These are phyloP conservation scores for Phalacrocorax aristotelis DNA, from an alignment of 2,113 vertebrate genomes.

Conservation along the genomic window DNA sequence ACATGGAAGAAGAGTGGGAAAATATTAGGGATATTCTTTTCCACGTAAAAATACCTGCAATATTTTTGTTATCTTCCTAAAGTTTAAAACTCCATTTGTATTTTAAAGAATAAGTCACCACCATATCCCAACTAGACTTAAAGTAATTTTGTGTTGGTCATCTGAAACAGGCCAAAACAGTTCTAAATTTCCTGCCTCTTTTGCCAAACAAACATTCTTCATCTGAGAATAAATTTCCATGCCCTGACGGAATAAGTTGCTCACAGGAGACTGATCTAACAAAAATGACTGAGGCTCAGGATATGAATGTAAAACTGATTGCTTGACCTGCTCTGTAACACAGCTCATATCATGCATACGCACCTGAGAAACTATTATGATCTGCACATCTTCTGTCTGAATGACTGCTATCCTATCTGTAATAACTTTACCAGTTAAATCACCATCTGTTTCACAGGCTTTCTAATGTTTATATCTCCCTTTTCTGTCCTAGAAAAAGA, in stretches of 20 bases:
- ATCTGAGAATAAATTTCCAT: slow-evolving; percentile 56
- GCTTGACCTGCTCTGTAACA: slow-evolving; percentile 37
- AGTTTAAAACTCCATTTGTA: not conserved
- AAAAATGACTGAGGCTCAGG: slow-evolving; percentile 36
- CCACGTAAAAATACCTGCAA: not conserved
- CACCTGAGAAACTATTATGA: slow-evolving; percentile 55
- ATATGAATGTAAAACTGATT: slow-evolving; percentile 50
- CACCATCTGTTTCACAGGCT: slow-evolving; percentile 46
- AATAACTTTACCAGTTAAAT: slow-evolving; percentile 60
- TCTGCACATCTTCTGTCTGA: slow-evolving; percentile 41
- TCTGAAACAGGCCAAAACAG: slow-evolving; percentile 33
- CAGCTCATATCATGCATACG: slow-evolving; percentile 19
- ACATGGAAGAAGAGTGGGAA: not conserved
- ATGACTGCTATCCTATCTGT: slow-evolving; percentile 6
- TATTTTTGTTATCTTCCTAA: not conserved
- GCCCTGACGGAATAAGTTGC: slow-evolving; percentile 27
- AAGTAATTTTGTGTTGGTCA: not conserved
- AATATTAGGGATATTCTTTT: not conserved
- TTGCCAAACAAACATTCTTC: not conserved
- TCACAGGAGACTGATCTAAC: slow-evolving; percentile 50
- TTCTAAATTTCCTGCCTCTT: slow-evolving; percentile 34
- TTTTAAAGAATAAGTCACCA: slow-evolving; percentile 5
- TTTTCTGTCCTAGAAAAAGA: slow-evolving; percentile 17
- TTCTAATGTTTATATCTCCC: slow-evolving; percentile 42
- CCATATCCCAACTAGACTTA: not conserved